Conservation (phyloP, 1,140 invertebrate species). For the Heliothis subflexa region DNA sequence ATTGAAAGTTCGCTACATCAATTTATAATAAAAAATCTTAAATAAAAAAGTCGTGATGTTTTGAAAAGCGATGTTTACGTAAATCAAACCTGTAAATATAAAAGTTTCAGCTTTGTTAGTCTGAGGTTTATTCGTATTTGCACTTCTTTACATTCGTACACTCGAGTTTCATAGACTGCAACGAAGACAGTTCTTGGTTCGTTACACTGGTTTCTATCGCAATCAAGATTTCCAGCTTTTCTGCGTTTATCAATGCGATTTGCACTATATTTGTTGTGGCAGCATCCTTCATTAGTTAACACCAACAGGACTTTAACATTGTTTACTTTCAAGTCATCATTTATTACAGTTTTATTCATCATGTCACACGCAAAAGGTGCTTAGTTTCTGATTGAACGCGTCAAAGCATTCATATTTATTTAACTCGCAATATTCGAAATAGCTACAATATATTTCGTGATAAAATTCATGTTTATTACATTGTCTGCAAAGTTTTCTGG, state of each 20-base stretch:
- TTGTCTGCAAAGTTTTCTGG: constrained; percentile 24
- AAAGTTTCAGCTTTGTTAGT: not conserved
- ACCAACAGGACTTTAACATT: not conserved
- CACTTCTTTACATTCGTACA: not conserved
- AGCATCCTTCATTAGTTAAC: constrained; percentile 1
- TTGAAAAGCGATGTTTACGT: too few species aligned
- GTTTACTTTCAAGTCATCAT: not conserved
- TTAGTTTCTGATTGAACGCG: not conserved
- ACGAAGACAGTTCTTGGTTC: constrained; percentile 11
- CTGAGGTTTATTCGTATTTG: too few species aligned
- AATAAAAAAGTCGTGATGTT: too few species aligned
- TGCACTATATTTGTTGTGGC: not conserved
- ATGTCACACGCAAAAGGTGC: not conserved
- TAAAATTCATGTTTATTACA: constrained; percentile 34
- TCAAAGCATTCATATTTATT: constrained; percentile 28
- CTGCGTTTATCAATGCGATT: constrained; percentile 4
- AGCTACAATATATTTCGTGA: constrained; percentile 17
- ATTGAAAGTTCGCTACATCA: too few species aligned
- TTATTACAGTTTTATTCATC: not conserved
- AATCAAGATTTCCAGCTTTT: constrained; percentile 7
- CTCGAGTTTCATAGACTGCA: not conserved
- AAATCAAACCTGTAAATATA: too few species aligned
- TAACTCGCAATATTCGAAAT: not conserved
- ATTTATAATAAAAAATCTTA: too few species aligned
- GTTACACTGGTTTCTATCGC: constrained; percentile 5